phyloP scores from a whole-genome alignment of 2,113 vertebrate species.

The Stomatorhinus ivindoensis region DNA sequence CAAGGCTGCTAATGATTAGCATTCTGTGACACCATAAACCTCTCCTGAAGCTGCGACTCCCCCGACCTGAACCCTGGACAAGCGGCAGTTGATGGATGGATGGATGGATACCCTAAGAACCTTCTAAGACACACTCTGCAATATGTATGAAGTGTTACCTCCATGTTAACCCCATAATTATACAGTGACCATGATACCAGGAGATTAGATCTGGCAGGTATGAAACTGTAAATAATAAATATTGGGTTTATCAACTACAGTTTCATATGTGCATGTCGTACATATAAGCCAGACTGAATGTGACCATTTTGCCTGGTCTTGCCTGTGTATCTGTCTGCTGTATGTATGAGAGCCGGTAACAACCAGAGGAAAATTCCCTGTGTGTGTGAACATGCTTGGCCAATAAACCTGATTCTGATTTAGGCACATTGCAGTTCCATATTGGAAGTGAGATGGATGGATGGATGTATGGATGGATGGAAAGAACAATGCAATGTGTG shows the following conservation, averaged over 20 bases:
- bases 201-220: not conserved
- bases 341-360: not conserved
- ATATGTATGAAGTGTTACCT: not conserved
- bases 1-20: not conserved
- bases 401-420: not conserved
- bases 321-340: not conserved
- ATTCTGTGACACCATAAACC: not conserved
- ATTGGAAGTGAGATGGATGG: not conserved
- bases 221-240: not conserved
- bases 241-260: not conserved
- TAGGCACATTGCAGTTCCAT: not conserved
- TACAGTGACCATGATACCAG: not conserved
- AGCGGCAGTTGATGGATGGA: too few relatives aligned
- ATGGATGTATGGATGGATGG: not conserved
- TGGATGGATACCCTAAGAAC: not conserved
- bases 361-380: not conserved
- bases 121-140: not conserved
- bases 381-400: not conserved
- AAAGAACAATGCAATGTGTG: not conserved
- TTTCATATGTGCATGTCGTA: not conserved
- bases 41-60: too few relatives aligned
- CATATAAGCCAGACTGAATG: not conserved
- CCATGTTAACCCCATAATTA: not conserved
- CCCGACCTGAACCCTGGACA: too few relatives aligned
- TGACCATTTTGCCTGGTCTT: not conserved